Evolutionary conservation across 2,113 vertebrate species (phyloP).

Genomic region (Choloepus hoffmanni): DNA sequence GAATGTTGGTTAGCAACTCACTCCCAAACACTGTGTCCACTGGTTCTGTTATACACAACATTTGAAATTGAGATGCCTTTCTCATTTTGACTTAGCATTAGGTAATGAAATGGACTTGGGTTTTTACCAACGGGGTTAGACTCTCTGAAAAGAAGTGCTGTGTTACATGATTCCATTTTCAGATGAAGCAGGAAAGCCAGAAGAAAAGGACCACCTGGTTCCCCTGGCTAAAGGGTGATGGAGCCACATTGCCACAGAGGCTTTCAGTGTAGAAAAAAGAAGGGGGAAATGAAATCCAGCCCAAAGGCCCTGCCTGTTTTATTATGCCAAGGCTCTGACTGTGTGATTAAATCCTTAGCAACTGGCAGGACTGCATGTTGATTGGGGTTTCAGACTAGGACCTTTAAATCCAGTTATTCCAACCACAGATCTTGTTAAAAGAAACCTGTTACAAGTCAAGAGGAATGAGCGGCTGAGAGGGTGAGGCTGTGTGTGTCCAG

Average conservation of each 20-base stretch:
- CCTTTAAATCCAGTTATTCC: conserved; percentile 16
- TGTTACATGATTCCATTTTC: not conserved
- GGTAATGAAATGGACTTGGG: not conserved
- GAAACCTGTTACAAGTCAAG: not conserved
- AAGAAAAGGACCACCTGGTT: not conserved
- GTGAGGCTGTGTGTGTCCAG: not conserved
- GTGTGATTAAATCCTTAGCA: not conserved
- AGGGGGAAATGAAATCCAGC: not conserved
- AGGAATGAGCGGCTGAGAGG: conserved; percentile 7
- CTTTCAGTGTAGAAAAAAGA: not conserved
- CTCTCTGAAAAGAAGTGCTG: not conserved
- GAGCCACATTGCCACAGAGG: not conserved
- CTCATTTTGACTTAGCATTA: not conserved
- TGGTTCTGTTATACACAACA: not conserved
- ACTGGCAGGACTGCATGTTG: not conserved
- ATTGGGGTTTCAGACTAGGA: not conserved
- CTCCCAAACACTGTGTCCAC: conserved; percentile 65
- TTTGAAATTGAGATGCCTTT: not conserved
- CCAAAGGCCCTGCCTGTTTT: not conserved
- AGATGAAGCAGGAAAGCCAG: not conserved
- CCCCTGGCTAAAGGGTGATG: not conserved
- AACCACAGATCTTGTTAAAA: conserved; percentile 54
- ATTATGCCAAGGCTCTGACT: not conserved
- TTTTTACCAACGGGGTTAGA: not conserved
- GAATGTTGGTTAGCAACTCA: conserved; percentile 78